These are phyloP conservation scores for Acridotheres tristis DNA, from an alignment of 2,797 vertebrate genomes.

Conservation along the genomic window DNA sequence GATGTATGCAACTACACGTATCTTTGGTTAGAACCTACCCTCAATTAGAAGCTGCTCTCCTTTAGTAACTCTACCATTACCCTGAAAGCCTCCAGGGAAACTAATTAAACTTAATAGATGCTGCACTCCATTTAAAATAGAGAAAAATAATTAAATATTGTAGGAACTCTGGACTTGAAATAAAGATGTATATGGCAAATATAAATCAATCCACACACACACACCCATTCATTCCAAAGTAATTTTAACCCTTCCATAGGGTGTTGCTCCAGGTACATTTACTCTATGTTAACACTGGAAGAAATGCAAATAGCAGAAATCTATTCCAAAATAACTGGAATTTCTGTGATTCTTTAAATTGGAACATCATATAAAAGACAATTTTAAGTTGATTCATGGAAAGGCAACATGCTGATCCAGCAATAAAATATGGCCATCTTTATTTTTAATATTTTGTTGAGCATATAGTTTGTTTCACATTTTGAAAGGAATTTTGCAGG, in stretches of 20 bases:
- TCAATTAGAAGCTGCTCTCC: slow-evolving; percentile 42
- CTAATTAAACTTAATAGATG: slow-evolving; percentile 73
- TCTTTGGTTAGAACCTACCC: slow-evolving; percentile 59
- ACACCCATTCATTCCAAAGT: background rate
- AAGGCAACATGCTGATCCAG: background rate
- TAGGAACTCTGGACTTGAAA: background rate
- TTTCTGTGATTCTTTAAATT: background rate
- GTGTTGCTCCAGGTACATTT: background rate
- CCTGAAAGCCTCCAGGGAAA: slow-evolving; percentile 61
- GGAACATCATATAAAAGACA: background rate
- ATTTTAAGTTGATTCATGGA: background rate
- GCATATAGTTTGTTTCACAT: background rate
- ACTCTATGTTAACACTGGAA: background rate
- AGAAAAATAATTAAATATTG: slow-evolving; percentile 36
- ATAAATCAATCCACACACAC: background rate
- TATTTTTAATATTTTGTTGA: background rate
- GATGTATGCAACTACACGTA: background rate
- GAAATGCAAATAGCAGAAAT: background rate
- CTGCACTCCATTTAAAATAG: slow-evolving; percentile 64
- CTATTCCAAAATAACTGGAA: background rate
- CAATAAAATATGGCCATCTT: background rate
- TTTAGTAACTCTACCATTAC: slow-evolving; percentile 5
- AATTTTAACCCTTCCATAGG: background rate
- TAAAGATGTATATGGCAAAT: background rate
- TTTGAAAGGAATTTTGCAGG: background rate